These are phyloP conservation scores for Chelon auratus DNA, from an alignment of 2,797 vertebrate genomes.

Conservation along the genomic window DNA sequence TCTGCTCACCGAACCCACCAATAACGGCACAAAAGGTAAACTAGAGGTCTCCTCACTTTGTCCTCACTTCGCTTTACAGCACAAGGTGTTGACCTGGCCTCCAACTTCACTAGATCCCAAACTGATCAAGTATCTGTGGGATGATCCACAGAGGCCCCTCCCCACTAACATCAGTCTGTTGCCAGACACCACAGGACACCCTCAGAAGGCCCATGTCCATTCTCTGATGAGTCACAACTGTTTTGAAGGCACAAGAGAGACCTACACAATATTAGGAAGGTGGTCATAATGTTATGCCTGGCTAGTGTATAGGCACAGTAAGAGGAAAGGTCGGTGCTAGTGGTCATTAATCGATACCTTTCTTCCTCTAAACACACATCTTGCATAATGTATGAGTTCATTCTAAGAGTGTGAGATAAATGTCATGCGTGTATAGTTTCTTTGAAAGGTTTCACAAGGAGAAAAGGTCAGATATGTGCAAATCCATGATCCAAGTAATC, in stretches of 20 bases:
- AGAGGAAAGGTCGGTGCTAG: constrained; percentile 21
- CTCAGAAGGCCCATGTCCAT: no score
- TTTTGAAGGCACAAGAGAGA: no score
- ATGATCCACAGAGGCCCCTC: no score
- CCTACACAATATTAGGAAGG: no score
- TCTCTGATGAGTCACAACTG: no score
- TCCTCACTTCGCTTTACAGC: neutral
- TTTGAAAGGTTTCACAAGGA: constrained; percentile 22
- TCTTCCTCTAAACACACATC: constrained; percentile 12
- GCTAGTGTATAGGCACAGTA: neutral
- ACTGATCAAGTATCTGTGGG: no score
- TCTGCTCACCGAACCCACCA: constrained; percentile 91
- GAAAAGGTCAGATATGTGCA: constrained; percentile 49
- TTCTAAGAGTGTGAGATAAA: constrained; percentile 37
- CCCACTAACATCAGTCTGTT: no score
- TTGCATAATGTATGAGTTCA: constrained; percentile 42
- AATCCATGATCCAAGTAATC: constrained; percentile 49
- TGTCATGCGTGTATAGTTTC: constrained; percentile 34
- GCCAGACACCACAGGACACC: no score
- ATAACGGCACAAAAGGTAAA: constrained; percentile 92
- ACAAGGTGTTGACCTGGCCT: no score
- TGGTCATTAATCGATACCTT: constrained; percentile 37
- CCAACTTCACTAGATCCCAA: no score
- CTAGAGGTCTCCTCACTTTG: no score
- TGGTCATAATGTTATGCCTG: no score